Base-by-base conservation (phyloP, 2,113 vertebrate genomes). In the Gyps fulvus region DNA sequence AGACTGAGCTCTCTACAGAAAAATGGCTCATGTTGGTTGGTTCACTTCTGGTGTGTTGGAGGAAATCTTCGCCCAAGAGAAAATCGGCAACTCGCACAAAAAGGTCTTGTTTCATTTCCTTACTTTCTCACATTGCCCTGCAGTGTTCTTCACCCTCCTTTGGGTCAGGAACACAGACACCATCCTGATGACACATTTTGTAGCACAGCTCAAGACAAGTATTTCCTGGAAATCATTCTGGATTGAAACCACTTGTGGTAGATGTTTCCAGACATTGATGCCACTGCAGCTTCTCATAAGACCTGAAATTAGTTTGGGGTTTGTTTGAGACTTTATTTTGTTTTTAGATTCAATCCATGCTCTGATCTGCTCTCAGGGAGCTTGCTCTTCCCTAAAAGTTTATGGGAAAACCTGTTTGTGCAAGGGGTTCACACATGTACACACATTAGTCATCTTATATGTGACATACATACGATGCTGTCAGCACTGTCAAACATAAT, bases 401-500 rank as follows among this genome's bases (percentile, higher is more conserved):
- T 90, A 43, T 80, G 88, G 78, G 76, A 83, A 93, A 96, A 90
- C 57, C 84, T 87, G 87, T 94, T 85, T 90, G 85, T 91, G 89
- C 19, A 34, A 73, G 81, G 43, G 52, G 16, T 77, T 92, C 90
- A 54, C 89, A 96, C 90, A 89, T 83, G 74, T 32, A 81, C 71
- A 70, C 38, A 70, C 97, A 69, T 98, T 91, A 66, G 93, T 97
- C 97, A 96, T 96, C 88, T 90, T 90, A 54, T 52, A 61, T 83
- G 54, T 77, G 94, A 80, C 91, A 95, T 72, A 90, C 83, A 59
- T 62, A 90, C 36, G 34, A 59, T 10, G 58, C 91, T 97, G 97
- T 98, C 97, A 92, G 93, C 87, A 0, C 97, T 97, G 97, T 97
- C 96, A 96, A 94, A 94, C 81, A 38, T 62, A 95, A 98, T 96